These are phyloP conservation scores for Eidolon helvum DNA, from an alignment of 2,113 vertebrate species.

Conservation along the genomic window DNA sequence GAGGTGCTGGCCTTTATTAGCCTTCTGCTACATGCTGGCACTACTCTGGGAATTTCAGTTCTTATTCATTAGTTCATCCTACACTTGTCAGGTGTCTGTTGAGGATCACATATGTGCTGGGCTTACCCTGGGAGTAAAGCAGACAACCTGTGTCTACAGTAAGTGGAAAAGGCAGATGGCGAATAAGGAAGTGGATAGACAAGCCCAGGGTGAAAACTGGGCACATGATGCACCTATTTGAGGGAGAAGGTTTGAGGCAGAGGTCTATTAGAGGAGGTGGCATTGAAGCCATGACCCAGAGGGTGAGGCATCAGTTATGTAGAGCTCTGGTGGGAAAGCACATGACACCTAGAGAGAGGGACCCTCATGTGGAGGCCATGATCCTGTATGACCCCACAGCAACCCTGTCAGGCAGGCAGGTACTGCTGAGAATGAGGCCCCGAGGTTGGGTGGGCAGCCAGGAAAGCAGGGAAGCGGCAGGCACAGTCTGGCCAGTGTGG, in stretches of 20 bases:
- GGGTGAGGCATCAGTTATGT: neutral
- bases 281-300: rapidly evolving
- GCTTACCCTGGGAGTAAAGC: neutral
- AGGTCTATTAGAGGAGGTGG: neutral
- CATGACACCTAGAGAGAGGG: rapidly evolving
- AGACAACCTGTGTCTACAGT: rapidly evolving
- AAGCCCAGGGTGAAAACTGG: rapidly evolving
- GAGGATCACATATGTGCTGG: rapidly evolving
- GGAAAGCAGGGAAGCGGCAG: neutral
- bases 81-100: rapidly evolving
- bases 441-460: rapidly evolving
- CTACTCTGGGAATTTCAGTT: neutral
- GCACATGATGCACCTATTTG: rapidly evolving
- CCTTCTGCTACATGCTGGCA: rapidly evolving
- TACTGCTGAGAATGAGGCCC: neutral
- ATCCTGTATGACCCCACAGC: neutral
- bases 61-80: rapidly evolving
- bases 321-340: no score
- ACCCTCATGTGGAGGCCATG: neutral
- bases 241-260: no score
- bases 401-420: neutral
- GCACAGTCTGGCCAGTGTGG: neutral
- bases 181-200: neutral
- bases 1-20: rapidly evolving
- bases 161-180: no score